phyloP scores from a whole-genome alignment of 2,888 invertebrate genomes.

The Lacanobia oleracea region DNA sequence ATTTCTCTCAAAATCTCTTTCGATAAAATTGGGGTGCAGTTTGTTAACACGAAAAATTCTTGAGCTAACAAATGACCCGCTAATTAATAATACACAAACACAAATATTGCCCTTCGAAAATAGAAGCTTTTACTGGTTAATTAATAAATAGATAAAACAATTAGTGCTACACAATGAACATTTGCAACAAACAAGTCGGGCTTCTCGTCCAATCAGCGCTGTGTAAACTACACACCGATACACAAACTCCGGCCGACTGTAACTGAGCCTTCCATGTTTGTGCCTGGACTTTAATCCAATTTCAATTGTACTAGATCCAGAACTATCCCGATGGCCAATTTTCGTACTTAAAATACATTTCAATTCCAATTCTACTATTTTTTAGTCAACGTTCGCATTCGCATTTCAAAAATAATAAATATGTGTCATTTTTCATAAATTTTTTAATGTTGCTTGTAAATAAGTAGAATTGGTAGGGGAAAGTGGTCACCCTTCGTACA shows the following conservation, averaged over 20 bases:
- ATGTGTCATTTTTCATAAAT: too few species aligned
- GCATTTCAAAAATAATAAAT: too few species aligned
- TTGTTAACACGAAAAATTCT: neutral
- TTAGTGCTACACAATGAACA: constrained; percentile 16
- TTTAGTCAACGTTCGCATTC: too few species aligned
- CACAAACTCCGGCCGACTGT: constrained; percentile 39
- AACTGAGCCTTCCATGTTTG: constrained; percentile 37
- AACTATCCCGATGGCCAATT: too few species aligned
- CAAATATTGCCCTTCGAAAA: neutral
- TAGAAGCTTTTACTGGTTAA: neutral
- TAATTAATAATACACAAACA: neutral
- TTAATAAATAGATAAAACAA: constrained; percentile 27
- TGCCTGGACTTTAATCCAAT: constrained; percentile 25
- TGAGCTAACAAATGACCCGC: neutral
- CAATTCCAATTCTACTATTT: too few species aligned
- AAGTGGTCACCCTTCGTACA: too few species aligned
- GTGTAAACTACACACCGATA: constrained; percentile 42
- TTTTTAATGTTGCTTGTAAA: too few species aligned
- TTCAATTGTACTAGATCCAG: neutral
- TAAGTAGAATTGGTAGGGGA: too few species aligned
- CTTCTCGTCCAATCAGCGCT: constrained; percentile 49
- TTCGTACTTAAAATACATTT: neutral
- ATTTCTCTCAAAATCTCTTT: too few species aligned
- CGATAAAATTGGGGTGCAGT: neutral
- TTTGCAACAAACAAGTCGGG: constrained; percentile 29